A percentile compares a stretch with the other conserved stretches of the same genome.
Conservation (phyloP, 2,797 vertebrate species). For the Lepilemur septentrionalis region DNA sequence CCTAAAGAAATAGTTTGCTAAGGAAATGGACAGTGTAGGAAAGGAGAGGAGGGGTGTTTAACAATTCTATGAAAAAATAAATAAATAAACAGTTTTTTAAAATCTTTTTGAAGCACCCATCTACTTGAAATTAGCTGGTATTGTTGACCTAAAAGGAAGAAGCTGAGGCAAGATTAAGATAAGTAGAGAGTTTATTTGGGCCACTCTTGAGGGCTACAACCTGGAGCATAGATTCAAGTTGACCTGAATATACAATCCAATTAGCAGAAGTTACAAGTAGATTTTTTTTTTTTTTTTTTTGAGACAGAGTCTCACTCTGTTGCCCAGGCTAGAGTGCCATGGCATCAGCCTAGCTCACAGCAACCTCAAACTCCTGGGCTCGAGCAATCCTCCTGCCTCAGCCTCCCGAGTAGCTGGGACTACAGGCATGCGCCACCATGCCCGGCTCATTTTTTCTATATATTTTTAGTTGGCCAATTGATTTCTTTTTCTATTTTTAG, state of each 20-base stretch:
- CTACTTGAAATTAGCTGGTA: background rate
- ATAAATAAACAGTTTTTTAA: background rate
- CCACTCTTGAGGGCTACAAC: background rate
- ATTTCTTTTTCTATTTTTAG: too few species aligned
- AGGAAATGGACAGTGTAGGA: background rate
- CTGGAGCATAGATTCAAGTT: background rate
- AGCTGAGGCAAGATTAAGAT: background rate
- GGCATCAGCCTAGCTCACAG: too few species aligned
- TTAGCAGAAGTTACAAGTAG: background rate
- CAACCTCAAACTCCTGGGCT: too few species aligned
- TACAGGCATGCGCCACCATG: too few species aligned
- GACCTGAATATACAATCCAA: background rate
- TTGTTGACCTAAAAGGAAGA: background rate
- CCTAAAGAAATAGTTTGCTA: background rate
- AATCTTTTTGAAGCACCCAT: background rate
- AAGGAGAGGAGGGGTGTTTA: background rate
- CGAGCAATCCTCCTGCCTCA: too few species aligned
- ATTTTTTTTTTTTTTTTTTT: too few species aligned
- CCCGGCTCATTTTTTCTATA: too few species aligned
- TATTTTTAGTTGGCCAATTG: too few species aligned
- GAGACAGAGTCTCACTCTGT: too few species aligned
- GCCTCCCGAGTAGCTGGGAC: too few species aligned
- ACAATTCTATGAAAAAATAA: background rate
- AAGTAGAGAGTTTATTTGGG: background rate
- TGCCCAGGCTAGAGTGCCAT: too few species aligned